A percentile compares a stretch with the other conserved stretches of the same genome.
phyloP scores from a whole-genome alignment of 2,797 vertebrate genomes.

The Strix occidentalis region DNA sequence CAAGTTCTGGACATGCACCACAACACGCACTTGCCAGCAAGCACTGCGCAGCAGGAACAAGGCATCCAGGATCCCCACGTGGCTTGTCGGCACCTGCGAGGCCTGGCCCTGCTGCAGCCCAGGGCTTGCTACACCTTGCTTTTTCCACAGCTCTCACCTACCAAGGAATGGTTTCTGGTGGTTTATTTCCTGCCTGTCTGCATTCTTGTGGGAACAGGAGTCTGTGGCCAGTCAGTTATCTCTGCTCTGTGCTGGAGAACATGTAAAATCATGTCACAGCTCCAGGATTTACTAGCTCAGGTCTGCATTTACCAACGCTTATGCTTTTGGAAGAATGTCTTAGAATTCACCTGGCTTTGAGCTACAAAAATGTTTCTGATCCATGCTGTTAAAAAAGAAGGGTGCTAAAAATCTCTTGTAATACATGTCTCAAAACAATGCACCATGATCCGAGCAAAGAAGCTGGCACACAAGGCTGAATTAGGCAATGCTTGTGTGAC shows the following conservation, averaged over 20 bases:
- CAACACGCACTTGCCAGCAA: rapidly evolving
- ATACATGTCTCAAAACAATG: background rate
- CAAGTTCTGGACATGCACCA: rapidly evolving
- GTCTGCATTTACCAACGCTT: background rate
- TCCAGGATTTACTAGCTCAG: background rate
- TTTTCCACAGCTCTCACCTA: background rate
- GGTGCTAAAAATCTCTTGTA: background rate
- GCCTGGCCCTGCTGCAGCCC: background rate
- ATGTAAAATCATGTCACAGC: background rate
- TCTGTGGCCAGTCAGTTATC: background rate
- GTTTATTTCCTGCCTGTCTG: background rate
- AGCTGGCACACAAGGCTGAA: background rate
- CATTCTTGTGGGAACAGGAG: background rate
- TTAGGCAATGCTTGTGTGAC: background rate
- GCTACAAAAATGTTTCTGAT: background rate
- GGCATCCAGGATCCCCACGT: rapidly evolving
- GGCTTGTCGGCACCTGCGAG: background rate
- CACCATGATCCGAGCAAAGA: background rate
- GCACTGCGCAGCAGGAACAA: rapidly evolving
- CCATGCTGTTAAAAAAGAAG: background rate
- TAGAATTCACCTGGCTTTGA: background rate
- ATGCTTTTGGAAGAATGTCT: background rate
- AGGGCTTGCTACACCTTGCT: background rate
- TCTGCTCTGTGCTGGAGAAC: background rate
- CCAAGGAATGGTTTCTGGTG: background rate